Base-by-base conservation (phyloP, 2,888 invertebrate genomes). In the Eucera pruinosa region DNA sequence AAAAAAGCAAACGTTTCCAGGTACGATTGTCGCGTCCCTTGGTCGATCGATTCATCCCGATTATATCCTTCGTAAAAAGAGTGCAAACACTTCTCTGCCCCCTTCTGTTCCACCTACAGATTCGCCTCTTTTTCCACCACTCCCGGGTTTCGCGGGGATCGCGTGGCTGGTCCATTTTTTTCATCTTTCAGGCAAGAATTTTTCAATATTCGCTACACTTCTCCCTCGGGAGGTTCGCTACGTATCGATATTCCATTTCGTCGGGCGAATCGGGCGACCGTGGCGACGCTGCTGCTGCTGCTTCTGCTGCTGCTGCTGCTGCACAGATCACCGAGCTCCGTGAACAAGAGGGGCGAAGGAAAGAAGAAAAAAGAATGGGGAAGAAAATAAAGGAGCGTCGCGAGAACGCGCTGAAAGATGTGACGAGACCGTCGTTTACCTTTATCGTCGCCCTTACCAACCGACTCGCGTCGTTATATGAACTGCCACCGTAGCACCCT, bases 201-300 rank as follows among this genome's bases (percentile, higher is more conserved):
- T 83, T 84, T 84, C 83, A 83, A 83, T 83, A 83, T 83, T 83
- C 83, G 82, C 81, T 73, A 84, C 84, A 75, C 80, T 81, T 81
- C n/a, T n/a, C 83, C 84, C 82, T n/a, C 54, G 82, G 80, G 82
- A 83, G 52, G 74, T 80, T 71, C 58, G n/a, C 66, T 23, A 74
- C 78, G 81, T 83, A 84, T 84, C 84, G 84, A 84, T 84, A 84
- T 84, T 84, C 84, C 80, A 83, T 83, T 83, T 83, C 81, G 79
- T 68, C 58, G 74, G 75, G 36, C 23, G 81, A 83, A 81, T 83
- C 80, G 84, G 84, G 76, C 83, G 83, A 73, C 77, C 71, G 61
- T 77, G 80, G 73, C n/a, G n/a, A n/a, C n/a, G n/a, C n/a, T n/a
- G n/a, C n/a, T n/a, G n/a, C n/a, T n/a, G n/a, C n/a, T n/a, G n/a